phyloP scores from a whole-genome alignment of 2,888 invertebrate genomes.

The Pseudanteris insignis region DNA sequence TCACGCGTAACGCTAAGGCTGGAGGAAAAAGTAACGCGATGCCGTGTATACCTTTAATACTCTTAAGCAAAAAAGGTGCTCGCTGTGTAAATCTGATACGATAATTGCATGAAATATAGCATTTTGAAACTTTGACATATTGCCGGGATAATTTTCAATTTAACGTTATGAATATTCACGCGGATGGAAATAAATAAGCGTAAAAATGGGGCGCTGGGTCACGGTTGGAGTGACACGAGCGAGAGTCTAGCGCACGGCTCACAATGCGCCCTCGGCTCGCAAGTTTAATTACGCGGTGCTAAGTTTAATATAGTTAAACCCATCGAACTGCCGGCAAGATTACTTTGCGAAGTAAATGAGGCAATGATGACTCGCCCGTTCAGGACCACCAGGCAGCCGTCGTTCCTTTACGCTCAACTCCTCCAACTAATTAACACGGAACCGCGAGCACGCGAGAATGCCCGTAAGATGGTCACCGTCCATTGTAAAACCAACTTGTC shows the following conservation, averaged over 20 bases:
- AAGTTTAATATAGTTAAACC: slow-evolving; percentile 62
- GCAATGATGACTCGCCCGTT: slow-evolving; percentile 64
- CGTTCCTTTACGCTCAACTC: slow-evolving; percentile 46
- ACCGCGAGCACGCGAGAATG: slow-evolving; percentile 46
- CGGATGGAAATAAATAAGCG: slow-evolving; percentile 24
- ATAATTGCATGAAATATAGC: slow-evolving; percentile 18
- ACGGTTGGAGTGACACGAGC: slow-evolving; percentile 32
- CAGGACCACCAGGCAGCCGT: slow-evolving; percentile 58
- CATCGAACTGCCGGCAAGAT: slow-evolving; percentile 59
- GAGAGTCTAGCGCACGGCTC: slow-evolving; percentile 11
- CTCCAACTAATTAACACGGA: slow-evolving; percentile 57
- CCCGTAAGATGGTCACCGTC: slow-evolving; percentile 31
- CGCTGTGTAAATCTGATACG: slow-evolving; percentile 9
- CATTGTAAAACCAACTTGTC: slow-evolving; percentile 35
- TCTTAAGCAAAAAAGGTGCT: no score
- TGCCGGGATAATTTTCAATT: slow-evolving; percentile 34
- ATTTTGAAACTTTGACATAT: slow-evolving; percentile 23
- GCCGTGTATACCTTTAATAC: no score
- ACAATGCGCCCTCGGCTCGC: slow-evolving; percentile 46
- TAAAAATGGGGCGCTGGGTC: slow-evolving; percentile 40
- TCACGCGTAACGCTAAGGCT: no score
- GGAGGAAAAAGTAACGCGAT: no score
- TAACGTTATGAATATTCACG: slow-evolving; percentile 30
- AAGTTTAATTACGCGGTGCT: slow-evolving; percentile 63
- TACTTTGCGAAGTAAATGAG: slow-evolving; percentile 65